A percentile compares a stretch with the other conserved stretches of the same genome.
Conservation (phyloP, 2,797 vertebrate genomes). For the Orestias chungarensis region DNA sequence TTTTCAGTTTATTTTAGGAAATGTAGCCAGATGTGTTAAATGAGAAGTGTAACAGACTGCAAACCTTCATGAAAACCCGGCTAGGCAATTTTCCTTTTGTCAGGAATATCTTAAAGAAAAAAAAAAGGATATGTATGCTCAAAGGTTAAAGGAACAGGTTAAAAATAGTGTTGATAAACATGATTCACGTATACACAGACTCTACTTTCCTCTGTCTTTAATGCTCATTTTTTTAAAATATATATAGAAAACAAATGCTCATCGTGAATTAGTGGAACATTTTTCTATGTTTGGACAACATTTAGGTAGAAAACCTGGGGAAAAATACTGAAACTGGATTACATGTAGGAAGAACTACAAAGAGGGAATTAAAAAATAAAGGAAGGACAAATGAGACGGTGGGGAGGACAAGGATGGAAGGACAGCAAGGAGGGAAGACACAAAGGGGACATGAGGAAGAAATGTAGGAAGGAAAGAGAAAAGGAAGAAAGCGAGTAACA, state of each 20-base stretch:
- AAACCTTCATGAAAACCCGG: constrained; percentile 59
- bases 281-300: background rate
- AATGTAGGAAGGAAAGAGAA: background rate
- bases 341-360: background rate
- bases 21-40: constrained; percentile 37
- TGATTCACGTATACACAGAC: background rate
- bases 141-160: background rate
- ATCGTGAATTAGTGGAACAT: background rate
- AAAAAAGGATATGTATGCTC: constrained; percentile 9
- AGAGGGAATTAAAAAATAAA: background rate
- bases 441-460: background rate
- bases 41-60: constrained; percentile 30
- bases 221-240: background rate
- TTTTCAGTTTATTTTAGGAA: constrained; percentile 47
- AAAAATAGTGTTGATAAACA: background rate
- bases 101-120: constrained; percentile 12
- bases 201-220: background rate
- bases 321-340: background rate
- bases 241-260: background rate
- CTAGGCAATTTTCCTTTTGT: constrained; percentile 16
- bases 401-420: background rate
- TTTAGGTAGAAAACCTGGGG: background rate
- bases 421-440: background rate
- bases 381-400: background rate
- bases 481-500: background rate